Percentiles rank a stretch among this genome's conserved stretches.
Conservation (phyloP, 2,113 vertebrate genomes). For the Zapus hudsonius region DNA sequence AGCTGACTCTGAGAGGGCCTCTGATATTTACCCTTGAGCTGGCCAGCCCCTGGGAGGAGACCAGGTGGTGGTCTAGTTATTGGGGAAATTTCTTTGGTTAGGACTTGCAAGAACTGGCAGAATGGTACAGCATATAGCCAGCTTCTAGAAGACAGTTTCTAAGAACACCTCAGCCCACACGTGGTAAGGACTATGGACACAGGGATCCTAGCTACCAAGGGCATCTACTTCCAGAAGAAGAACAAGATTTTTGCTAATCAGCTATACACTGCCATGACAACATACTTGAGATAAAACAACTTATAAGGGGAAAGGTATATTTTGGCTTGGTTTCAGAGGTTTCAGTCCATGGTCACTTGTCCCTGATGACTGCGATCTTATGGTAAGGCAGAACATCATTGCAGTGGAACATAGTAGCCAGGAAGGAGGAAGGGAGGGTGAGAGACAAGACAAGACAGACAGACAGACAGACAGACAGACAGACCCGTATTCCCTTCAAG, state of each 20-base stretch:
- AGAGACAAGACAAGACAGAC: neutral
- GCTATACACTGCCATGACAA: neutral
- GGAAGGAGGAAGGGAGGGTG: too few species aligned
- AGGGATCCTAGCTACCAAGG: neutral
- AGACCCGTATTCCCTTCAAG: neutral
- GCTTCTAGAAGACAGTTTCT: neutral
- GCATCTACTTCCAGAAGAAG: neutral
- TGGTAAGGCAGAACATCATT: neutral
- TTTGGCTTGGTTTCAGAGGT: neutral
- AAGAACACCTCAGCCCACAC: neutral
- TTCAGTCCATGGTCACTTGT: neutral
- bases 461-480: neutral
- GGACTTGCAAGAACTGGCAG: neutral
- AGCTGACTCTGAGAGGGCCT: neutral
- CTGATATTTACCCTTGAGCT: neutral
- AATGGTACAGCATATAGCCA: neutral
- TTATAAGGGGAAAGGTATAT: neutral
- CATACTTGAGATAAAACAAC: neutral
- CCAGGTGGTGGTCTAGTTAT: neutral
- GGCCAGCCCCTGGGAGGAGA: neutral
- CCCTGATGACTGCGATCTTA: neutral
- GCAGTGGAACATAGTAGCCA: neutral
- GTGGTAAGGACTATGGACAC: neutral
- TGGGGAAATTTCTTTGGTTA: neutral
- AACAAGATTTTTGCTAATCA: neutral